A percentile compares a stretch with the other conserved stretches of the same genome.
Conservation (phyloP, 2,888 invertebrate species). For the Catocala nupta region DNA sequence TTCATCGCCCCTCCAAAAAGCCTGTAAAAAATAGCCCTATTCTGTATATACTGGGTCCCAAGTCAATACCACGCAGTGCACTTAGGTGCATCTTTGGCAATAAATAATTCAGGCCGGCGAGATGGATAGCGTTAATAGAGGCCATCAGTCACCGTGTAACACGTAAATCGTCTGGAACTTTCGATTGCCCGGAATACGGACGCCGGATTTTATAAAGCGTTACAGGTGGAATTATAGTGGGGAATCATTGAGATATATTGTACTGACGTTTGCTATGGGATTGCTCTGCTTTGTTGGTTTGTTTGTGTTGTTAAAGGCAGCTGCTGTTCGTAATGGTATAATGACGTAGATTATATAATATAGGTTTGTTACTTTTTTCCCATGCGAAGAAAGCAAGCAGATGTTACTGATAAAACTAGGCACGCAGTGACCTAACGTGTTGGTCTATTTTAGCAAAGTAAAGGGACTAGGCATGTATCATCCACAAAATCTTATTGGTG, state of each 20-base stretch:
- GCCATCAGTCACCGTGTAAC: slow-evolving; percentile 71
- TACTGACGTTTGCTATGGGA: slow-evolving; percentile 8
- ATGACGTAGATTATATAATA: too few relatives aligned
- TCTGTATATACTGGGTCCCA: slow-evolving; percentile 33
- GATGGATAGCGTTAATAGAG: slow-evolving; percentile 76
- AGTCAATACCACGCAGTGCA: slow-evolving; percentile 49
- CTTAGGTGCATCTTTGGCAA: slow-evolving; percentile 70
- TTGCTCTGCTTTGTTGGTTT: slow-evolving; percentile 11
- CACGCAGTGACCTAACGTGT: too few relatives aligned
- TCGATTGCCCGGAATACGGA: slow-evolving; percentile 66
- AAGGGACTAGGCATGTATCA: too few relatives aligned
- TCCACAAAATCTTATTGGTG: too few relatives aligned
- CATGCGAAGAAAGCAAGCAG: too few relatives aligned
- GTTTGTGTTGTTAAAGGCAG: not conserved
- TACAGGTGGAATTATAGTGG: slow-evolving; percentile 48
- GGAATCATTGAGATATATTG: slow-evolving; percentile 50
- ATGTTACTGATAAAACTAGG: too few relatives aligned
- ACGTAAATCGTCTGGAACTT: slow-evolving; percentile 82
- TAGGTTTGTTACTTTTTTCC: too few relatives aligned
- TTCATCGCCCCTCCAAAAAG: not conserved
- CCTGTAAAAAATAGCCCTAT: slow-evolving; percentile 35
- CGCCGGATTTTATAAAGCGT: slow-evolving; percentile 47
- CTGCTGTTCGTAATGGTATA: too few relatives aligned
- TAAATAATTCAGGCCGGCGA: slow-evolving; percentile 75
- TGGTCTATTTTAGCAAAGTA: too few relatives aligned